phyloP scores from a whole-genome alignment of 2,888 invertebrate genomes.

The Sinhomidia bicolor region DNA sequence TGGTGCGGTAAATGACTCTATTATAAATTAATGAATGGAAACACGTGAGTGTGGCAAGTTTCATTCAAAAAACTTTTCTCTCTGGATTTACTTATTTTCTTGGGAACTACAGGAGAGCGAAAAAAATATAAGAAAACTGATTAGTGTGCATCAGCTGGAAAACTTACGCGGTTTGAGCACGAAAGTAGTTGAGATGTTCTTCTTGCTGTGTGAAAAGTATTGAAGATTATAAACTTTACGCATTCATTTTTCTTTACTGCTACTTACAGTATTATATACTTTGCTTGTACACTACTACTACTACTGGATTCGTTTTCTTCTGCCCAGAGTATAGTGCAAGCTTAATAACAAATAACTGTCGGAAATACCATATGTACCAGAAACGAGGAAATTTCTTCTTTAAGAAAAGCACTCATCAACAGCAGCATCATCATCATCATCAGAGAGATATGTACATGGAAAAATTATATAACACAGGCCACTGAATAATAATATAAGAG shows the following conservation, averaged over 20 bases:
- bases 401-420: background rate
- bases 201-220: background rate
- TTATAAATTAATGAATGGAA: conserved; percentile 52
- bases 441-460: no score
- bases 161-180: conserved; percentile 21
- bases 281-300: no score
- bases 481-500: background rate
- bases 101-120: background rate
- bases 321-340: no score
- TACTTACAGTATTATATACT: no score
- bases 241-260: conserved; percentile 6
- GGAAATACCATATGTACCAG: background rate
- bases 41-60: conserved; percentile 24
- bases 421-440: no score
- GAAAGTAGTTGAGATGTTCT: background rate
- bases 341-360: background rate
- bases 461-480: background rate
- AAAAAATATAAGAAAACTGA: conserved; percentile 31
- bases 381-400: background rate
- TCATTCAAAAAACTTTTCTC: conserved; percentile 41
- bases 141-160: conserved; percentile 35
- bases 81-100: background rate
- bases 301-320: background rate
- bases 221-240: background rate
- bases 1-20: conserved; percentile 39